Conservation (phyloP, 2,888 invertebrate genomes). For the Agrotis ipsilon region DNA sequence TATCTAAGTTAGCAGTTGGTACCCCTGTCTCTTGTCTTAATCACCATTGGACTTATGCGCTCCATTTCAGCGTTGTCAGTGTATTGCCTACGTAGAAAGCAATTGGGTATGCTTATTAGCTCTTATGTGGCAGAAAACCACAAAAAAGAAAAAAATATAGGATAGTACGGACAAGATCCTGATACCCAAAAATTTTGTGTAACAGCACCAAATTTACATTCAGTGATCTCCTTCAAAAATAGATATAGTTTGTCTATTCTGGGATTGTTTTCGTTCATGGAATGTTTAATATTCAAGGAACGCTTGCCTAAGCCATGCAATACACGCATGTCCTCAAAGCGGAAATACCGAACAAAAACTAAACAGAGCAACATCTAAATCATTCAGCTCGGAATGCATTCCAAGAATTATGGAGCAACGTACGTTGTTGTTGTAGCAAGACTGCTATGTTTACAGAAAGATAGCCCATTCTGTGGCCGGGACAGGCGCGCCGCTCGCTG, state of each 20-base stretch:
- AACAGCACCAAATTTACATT: background rate
- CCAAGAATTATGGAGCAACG: conserved; percentile 39
- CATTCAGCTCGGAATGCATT: conserved; percentile 53
- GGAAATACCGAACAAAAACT: conserved; percentile 36
- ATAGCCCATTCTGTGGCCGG: conserved; percentile 19
- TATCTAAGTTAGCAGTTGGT: too few relatives aligned
- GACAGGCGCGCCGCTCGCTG: background rate
- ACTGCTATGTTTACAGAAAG: conserved; percentile 26
- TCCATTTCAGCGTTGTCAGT: too few relatives aligned
- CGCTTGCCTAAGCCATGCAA: background rate
- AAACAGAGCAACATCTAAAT: conserved; percentile 45
- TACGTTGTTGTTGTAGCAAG: background rate
- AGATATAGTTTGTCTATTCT: too few relatives aligned
- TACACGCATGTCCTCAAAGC: conserved; percentile 8
- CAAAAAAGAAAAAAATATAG: too few relatives aligned
- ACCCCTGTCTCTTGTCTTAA: too few relatives aligned
- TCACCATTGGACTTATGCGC: too few relatives aligned
- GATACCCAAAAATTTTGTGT: too few relatives aligned
- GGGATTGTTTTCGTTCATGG: background rate
- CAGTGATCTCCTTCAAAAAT: background rate
- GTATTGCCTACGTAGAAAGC: too few relatives aligned
- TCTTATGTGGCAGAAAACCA: too few relatives aligned
- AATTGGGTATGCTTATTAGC: too few relatives aligned
- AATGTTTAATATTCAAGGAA: background rate
- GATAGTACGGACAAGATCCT: too few relatives aligned